phyloP scores from a whole-genome alignment of 2,888 invertebrate genomes.

The Temnothorax unifasciatus region DNA sequence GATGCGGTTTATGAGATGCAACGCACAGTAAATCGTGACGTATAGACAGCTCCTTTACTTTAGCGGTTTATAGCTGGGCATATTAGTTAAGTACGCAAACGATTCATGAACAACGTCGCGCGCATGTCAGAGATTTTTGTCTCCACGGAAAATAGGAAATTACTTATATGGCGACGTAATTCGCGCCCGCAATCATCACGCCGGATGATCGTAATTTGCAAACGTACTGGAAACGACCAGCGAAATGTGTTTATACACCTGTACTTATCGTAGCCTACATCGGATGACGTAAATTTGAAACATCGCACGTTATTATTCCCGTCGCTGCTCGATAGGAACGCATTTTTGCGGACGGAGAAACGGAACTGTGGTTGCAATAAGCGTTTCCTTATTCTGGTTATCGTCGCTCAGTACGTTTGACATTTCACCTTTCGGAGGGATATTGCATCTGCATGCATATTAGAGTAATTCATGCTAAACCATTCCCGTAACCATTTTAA shows the following conservation, averaged over 20 bases:
- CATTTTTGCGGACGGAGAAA: not conserved
- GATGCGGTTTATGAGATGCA: not conserved
- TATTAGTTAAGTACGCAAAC: not conserved
- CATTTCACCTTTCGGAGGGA: conserved; percentile 4
- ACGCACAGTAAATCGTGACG: not conserved
- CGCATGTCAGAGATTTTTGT: not conserved
- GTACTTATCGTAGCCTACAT: not conserved
- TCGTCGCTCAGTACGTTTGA: not conserved
- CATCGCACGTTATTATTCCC: conserved; percentile 8
- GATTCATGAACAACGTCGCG: not conserved
- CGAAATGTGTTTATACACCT: conserved; percentile 2
- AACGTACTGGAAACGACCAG: not conserved
- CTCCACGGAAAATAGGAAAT: not conserved
- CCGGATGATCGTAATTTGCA: conserved; percentile 27
- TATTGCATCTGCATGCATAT: not conserved
- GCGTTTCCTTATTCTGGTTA: conserved; percentile 20
- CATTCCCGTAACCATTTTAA: not conserved
- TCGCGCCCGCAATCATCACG: not conserved
- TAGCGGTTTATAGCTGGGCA: not conserved
- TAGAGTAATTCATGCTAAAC: not conserved
- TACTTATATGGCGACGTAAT: not conserved
- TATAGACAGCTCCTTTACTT: not conserved
- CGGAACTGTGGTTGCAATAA: not conserved
- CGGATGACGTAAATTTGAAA: conserved; percentile 25
- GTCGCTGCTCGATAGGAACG: not conserved